phyloP scores from a whole-genome alignment of 2,113 vertebrate species.

The Camelus dromedarius region DNA sequence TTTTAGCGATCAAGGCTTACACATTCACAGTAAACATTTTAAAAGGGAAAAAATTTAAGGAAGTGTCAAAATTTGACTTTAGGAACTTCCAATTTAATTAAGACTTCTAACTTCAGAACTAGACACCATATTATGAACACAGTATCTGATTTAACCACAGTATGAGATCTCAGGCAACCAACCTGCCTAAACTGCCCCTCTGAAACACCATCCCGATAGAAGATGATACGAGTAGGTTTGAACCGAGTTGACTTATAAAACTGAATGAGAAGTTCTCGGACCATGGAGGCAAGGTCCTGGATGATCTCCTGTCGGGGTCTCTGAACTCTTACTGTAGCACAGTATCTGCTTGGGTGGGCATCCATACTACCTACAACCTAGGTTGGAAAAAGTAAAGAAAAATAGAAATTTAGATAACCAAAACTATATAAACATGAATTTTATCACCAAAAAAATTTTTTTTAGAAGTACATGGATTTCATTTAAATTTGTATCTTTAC shows the following conservation, averaged over 20 bases:
- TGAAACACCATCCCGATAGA: slow-evolving; percentile 96
- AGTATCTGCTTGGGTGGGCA: slow-evolving; percentile 98
- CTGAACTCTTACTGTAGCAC: slow-evolving; percentile 98
- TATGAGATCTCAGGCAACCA: not conserved
- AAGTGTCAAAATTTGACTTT: not conserved
- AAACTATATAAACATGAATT: not conserved
- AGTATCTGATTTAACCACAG: not conserved
- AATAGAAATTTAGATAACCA: slow-evolving; percentile 13
- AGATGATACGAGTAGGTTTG: slow-evolving; percentile 99
- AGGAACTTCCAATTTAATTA: slow-evolving; percentile 33
- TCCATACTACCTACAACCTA: slow-evolving; percentile 99
- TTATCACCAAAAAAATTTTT: not conserved
- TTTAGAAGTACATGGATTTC: not conserved
- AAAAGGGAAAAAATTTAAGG: slow-evolving; percentile 50
- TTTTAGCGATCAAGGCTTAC: not conserved
- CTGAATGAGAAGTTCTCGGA: slow-evolving; percentile 98
- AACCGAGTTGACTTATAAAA: slow-evolving; percentile 99
- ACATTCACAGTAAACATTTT: not conserved
- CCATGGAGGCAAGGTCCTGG: slow-evolving; percentile 98
- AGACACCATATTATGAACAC: slow-evolving; percentile 4
- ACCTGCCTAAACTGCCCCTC: slow-evolving; percentile 99
- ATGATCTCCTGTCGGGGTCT: slow-evolving; percentile 98
- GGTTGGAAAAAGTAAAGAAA: not conserved
- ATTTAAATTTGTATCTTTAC: not conserved
- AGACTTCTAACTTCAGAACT: slow-evolving; percentile 47